Percentiles rank a stretch among this genome's conserved stretches.
phyloP scores from a whole-genome alignment of 2,113 vertebrate species.

The Rhinogobius similis region DNA sequence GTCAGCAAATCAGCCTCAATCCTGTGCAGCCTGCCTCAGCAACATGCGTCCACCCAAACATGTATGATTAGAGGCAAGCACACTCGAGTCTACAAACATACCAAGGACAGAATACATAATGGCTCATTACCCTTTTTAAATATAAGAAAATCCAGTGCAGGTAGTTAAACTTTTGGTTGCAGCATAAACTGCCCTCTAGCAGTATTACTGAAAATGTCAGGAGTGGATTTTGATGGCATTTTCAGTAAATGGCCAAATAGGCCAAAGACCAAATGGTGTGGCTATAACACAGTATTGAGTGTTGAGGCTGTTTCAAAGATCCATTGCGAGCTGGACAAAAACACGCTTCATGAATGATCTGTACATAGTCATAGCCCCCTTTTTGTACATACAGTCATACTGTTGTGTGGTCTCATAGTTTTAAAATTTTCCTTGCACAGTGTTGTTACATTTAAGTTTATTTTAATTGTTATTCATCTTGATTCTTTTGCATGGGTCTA shows the following conservation, averaged over 20 bases:
- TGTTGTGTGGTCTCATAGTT: too few relatives aligned
- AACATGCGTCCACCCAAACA: constrained; percentile 59
- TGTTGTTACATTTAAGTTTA: too few relatives aligned
- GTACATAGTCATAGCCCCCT: too few relatives aligned
- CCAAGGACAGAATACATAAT: background rate
- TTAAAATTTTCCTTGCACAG: too few relatives aligned
- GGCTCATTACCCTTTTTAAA: background rate
- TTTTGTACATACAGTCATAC: too few relatives aligned
- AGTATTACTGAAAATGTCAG: background rate
- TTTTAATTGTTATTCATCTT: too few relatives aligned
- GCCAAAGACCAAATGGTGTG: background rate
- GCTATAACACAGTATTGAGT: too few relatives aligned
- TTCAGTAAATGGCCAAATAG: background rate
- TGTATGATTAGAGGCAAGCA: constrained; percentile 15
- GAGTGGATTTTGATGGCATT: background rate
- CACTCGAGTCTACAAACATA: background rate
- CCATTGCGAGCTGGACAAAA: too few relatives aligned
- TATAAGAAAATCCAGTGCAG: background rate
- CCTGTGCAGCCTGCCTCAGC: constrained; percentile 48
- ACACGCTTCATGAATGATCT: too few relatives aligned
- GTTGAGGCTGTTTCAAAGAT: too few relatives aligned
- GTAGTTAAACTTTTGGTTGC: background rate
- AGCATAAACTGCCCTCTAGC: background rate
- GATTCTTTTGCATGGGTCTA: too few relatives aligned
- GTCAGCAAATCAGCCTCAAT: constrained; percentile 59